Evolutionary conservation across 2,797 vertebrate genomes (phyloP).

Genomic region (Manis javanica): DNA sequence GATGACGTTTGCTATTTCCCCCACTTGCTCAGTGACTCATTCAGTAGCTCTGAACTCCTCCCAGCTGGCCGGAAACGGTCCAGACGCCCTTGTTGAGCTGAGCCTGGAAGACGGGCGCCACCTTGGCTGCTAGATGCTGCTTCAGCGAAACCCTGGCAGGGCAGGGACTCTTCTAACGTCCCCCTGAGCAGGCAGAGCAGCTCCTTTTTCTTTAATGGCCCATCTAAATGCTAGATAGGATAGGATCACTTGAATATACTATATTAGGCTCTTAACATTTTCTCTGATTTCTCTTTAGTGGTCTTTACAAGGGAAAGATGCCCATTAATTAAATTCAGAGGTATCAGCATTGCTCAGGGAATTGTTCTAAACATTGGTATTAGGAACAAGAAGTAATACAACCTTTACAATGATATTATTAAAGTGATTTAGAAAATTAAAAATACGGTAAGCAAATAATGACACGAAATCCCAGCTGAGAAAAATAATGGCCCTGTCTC

Average conservation of each 20-base stretch:
- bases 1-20: neutral
- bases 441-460: constrained; percentile 67
- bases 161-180: neutral
- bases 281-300: constrained; percentile 67
- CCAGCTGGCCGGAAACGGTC: neutral
- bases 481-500: constrained; percentile 40
- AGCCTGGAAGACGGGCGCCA: neutral
- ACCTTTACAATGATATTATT: constrained; percentile 76
- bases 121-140: neutral
- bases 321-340: constrained; percentile 76
- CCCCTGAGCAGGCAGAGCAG: neutral
- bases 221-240: constrained; percentile 60
- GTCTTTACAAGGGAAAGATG: constrained; percentile 59
- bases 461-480: constrained; percentile 8
- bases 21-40: neutral
- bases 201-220: neutral
- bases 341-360: constrained; percentile 62
- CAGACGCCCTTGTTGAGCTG: no score
- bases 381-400: constrained; percentile 67
- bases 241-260: constrained; percentile 57
- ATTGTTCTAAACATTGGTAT: constrained; percentile 58
- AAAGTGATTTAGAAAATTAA: constrained; percentile 70
- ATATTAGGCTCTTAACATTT: constrained; percentile 67
- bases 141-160: neutral
- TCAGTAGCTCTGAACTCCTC: neutral